Evolutionary conservation across 2,113 vertebrate genomes (phyloP).

Genomic region (Oncorhynchus nerka): DNA sequence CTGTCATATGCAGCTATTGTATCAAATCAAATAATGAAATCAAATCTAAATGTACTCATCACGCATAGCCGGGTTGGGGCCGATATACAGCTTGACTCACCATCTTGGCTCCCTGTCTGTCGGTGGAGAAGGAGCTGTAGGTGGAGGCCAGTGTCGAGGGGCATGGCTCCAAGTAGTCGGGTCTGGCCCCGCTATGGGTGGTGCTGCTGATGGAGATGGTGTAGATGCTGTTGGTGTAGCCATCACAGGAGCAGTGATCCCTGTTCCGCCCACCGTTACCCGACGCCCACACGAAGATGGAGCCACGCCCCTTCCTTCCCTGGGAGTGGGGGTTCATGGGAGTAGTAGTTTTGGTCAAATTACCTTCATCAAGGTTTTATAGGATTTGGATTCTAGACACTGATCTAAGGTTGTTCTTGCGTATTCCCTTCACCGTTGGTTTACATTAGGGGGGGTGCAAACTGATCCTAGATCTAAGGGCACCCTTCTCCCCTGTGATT

Average conservation of each 20-base stretch:
- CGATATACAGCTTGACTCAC: constrained; percentile 64
- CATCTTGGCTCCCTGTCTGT: constrained; percentile 70
- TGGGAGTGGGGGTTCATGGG: constrained; percentile 31
- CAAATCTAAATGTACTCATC: too few relatives aligned
- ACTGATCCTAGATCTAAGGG: constrained; percentile 10
- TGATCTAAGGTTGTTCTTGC: too few relatives aligned
- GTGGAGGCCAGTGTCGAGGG: constrained; percentile 88
- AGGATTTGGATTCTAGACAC: too few relatives aligned
- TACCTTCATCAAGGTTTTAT: too few relatives aligned
- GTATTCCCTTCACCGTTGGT: too few relatives aligned
- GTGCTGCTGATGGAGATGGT: constrained; percentile 90
- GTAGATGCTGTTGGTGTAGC: constrained; percentile 94
- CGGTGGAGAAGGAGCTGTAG: constrained; percentile 80
- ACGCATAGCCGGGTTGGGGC: too few relatives aligned
- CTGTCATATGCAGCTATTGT: neutral
- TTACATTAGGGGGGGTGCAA: too few relatives aligned
- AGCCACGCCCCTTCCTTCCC: constrained; percentile 89
- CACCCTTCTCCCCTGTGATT: constrained; percentile 82
- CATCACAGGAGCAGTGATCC: constrained; percentile 92
- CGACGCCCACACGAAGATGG: constrained; percentile 90
- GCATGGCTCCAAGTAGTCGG: constrained; percentile 88
- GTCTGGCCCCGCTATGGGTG: constrained; percentile 74
- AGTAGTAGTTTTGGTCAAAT: too few relatives aligned
- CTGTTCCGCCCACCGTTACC: constrained; percentile 86
- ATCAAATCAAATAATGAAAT: too few relatives aligned